Evolutionary conservation across 2,888 invertebrate species (phyloP).

Genomic region (Melolontha melolontha): DNA sequence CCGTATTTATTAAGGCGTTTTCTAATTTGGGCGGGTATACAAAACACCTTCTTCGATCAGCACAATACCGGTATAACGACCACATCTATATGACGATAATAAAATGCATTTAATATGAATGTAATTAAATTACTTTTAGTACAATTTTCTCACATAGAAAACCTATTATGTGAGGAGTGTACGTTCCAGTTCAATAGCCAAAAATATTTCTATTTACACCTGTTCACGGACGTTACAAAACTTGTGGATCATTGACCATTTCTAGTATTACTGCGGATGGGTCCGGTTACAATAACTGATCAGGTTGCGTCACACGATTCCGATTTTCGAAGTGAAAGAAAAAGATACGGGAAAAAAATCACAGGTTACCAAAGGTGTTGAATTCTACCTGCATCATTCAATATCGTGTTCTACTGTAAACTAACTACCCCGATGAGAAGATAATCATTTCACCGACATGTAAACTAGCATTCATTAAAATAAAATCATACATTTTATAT

Average conservation of each 20-base stretch:
- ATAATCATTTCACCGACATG: too few species aligned
- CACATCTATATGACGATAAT: conserved; percentile 16
- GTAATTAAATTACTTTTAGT: conserved; percentile 40
- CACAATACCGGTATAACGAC: conserved; percentile 12
- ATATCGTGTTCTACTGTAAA: conserved; percentile 7
- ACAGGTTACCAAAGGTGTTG: conserved; percentile 25
- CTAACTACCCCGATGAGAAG: too few species aligned
- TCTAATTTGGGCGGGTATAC: conserved; percentile 11
- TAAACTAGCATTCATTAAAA: too few species aligned
- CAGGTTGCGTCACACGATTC: conserved; percentile 39
- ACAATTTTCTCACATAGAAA: conserved; percentile 34
- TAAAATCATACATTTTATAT: too few species aligned
- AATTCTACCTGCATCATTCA: conserved; percentile 36
- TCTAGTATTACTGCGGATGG: conserved; percentile 29
- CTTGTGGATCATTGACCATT: conserved; percentile 42
- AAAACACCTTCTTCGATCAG: conserved; percentile 15
- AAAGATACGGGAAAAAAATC: conserved; percentile 26
- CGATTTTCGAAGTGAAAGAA: conserved; percentile 35
- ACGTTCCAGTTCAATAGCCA: conserved; percentile 41
- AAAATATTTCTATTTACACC: conserved; percentile 43
- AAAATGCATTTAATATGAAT: conserved; percentile 32
- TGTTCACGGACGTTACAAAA: conserved; percentile 40
- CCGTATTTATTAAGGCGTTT: conserved; percentile 2
- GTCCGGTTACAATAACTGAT: conserved; percentile 38
- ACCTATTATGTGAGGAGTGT: conserved; percentile 32